Conservation (phyloP, 2,113 vertebrate species). For the Notothenia coriiceps region DNA sequence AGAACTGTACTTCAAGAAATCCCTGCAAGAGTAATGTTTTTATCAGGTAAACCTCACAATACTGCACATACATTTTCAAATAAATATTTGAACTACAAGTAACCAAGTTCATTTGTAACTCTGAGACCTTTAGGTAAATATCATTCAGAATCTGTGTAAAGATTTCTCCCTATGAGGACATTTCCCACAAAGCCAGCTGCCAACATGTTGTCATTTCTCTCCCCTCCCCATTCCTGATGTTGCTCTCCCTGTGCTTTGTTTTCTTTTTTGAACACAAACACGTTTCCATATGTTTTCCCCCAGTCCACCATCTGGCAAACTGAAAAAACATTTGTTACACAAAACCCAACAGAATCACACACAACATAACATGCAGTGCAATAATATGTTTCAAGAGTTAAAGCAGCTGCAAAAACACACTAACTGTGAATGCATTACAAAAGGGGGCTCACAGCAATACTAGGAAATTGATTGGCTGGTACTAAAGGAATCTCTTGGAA, state of each 20-base stretch:
- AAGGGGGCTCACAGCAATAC: neutral
- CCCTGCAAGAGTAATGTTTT: neutral
- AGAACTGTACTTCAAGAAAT: neutral
- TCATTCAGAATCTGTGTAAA: conserved; percentile 8
- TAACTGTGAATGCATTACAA: conserved; percentile 7
- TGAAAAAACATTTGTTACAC: neutral
- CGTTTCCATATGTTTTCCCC: neutral
- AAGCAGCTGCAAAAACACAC: conserved; percentile 55
- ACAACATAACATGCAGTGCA: neutral
- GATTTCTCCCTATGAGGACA: neutral
- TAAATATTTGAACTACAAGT: neutral
- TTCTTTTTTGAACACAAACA: conserved; percentile 11
- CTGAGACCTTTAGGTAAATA: neutral
- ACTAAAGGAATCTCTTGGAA: neutral
- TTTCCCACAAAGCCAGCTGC: conserved; percentile 3
- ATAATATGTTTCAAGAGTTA: neutral
- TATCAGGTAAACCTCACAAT: no score
- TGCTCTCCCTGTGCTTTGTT: conserved; percentile 1
- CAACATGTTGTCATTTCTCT: neutral
- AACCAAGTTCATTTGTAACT: neutral
- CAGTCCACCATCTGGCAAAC: neutral
- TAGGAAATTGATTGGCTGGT: neutral
- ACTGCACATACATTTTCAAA: neutral
- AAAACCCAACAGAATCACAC: neutral
- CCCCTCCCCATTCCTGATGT: neutral